Conservation (phyloP, 2,888 invertebrate genomes). For the Dioctria rufipes region DNA sequence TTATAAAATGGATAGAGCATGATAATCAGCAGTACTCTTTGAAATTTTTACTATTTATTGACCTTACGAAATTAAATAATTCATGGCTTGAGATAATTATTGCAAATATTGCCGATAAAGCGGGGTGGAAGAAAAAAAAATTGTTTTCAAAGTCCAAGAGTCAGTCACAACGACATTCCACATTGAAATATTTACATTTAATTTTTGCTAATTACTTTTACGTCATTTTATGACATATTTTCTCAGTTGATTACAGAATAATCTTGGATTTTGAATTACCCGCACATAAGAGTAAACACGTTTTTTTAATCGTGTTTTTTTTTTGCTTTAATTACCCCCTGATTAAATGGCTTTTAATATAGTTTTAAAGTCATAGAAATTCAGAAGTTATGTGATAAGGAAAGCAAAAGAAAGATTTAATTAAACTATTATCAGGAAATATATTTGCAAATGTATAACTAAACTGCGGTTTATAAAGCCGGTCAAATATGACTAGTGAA, state of each 20-base stretch:
- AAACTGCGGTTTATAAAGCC: too few species aligned
- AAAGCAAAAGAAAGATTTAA: too few species aligned
- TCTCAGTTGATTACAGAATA: neutral
- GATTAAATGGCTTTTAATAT: neutral
- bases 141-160: neutral
- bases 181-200: neutral
- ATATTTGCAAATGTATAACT: too few species aligned
- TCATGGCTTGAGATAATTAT: neutral
- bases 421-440: too few species aligned
- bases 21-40: too few species aligned
- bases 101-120: neutral
- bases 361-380: neutral
- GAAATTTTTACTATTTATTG: too few species aligned
- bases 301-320: neutral
- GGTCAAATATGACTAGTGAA: too few species aligned
- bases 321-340: neutral
- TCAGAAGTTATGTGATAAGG: too few species aligned
- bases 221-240: constrained; percentile 5
- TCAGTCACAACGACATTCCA: neutral
- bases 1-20: too few species aligned
- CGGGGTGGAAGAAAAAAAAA: neutral
- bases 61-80: neutral
- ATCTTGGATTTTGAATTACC: neutral
- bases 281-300: neutral
- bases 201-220: neutral